These are phyloP conservation scores for Rhagoletis zephyria DNA, from an alignment of 1,140 invertebrate genomes.

Conservation along the genomic window DNA sequence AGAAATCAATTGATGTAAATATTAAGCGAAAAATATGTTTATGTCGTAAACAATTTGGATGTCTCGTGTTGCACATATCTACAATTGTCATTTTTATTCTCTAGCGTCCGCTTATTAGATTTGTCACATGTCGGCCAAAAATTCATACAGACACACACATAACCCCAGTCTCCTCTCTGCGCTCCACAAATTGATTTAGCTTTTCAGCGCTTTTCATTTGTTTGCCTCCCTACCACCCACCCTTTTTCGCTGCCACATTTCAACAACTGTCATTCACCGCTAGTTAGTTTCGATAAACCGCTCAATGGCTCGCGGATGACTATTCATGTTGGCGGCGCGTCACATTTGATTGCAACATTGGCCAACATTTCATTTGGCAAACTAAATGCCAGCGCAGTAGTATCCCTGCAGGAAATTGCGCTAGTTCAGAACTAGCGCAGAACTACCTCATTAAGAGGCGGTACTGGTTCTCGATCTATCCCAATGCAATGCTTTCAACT, in stretches of 20 bases:
- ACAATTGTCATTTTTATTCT: background rate
- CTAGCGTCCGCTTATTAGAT: background rate
- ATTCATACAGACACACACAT: background rate
- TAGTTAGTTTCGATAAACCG: background rate
- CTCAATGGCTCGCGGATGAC: background rate
- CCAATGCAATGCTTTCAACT: too few species aligned
- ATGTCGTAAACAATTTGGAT: background rate
- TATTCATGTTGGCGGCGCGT: background rate
- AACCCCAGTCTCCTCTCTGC: background rate
- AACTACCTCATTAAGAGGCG: too few species aligned
- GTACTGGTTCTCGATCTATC: too few species aligned
- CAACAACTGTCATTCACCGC: background rate
- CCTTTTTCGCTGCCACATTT: background rate
- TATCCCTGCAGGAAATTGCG: too few species aligned
- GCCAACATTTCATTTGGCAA: background rate
- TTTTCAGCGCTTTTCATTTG: too few species aligned
- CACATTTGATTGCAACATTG: background rate
- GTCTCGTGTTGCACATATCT: background rate
- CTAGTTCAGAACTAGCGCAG: too few species aligned
- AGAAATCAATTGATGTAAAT: background rate
- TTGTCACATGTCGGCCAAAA: background rate
- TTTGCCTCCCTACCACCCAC: background rate
- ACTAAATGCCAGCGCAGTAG: background rate
- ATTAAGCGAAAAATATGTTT: background rate
- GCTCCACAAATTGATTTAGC: too few species aligned